These are phyloP conservation scores for Doryteuthis pealeii DNA, from an alignment of 1,140 invertebrate species.

Conservation along the genomic window DNA sequence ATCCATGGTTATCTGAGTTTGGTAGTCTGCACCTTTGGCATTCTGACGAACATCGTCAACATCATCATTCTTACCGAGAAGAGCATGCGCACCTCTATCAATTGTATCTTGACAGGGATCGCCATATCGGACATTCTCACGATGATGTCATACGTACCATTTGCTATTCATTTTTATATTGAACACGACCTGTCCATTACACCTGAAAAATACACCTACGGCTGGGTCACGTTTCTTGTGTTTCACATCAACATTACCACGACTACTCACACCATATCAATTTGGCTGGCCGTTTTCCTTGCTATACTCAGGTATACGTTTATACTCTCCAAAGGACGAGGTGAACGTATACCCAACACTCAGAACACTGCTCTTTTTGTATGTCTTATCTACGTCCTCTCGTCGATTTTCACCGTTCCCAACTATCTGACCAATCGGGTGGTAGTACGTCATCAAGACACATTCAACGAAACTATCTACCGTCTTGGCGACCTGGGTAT, in stretches of 20 bases:
- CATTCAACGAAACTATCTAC: constrained; percentile 33
- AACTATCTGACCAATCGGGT: constrained; percentile 66
- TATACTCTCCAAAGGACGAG: constrained; percentile 69
- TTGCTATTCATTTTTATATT: constrained; percentile 69
- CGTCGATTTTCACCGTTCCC: constrained; percentile 76
- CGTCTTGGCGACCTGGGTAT: constrained; percentile 32
- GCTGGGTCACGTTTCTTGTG: constrained; percentile 47
- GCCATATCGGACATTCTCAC: constrained; percentile 83
- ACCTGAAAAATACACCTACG: constrained; percentile 41
- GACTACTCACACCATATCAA: constrained; percentile 89
- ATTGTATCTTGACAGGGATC: constrained; percentile 79
- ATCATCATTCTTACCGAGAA: constrained; percentile 84
- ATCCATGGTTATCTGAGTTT: constrained; percentile 74
- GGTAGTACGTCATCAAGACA: constrained; percentile 16
- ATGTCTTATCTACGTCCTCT: constrained; percentile 70
- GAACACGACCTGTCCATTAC: constrained; percentile 30
- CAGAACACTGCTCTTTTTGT: constrained; percentile 72
- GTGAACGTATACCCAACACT: constrained; percentile 79
- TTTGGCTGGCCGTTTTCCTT: constrained; percentile 87
- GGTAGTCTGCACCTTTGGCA: constrained; percentile 82
- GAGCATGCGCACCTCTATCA: constrained; percentile 78
- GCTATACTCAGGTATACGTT: constrained; percentile 73
- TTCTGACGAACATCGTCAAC: constrained; percentile 84
- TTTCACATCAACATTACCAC: constrained; percentile 67
- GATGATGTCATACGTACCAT: constrained; percentile 85